Percentiles rank a stretch among this genome's conserved stretches.
These are phyloP conservation scores for Tachysurus fulvidraco DNA, from an alignment of 2,113 vertebrate species.

Conservation along the genomic window DNA sequence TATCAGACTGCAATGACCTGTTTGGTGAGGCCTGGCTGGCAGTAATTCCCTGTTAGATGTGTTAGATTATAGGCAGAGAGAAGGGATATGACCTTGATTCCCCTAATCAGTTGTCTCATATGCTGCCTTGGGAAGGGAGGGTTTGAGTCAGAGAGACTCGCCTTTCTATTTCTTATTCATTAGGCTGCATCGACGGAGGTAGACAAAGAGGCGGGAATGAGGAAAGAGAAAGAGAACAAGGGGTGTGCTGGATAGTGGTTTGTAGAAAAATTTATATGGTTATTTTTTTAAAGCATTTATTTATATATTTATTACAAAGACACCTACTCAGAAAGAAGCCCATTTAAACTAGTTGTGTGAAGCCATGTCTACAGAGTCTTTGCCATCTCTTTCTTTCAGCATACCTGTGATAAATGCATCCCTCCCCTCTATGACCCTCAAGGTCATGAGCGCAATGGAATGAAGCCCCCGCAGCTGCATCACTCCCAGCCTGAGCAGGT, in stretches of 20 bases:
- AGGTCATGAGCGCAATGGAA: conserved; percentile 63
- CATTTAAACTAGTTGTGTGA: conserved; percentile 23
- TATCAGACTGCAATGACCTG: not conserved
- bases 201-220: conserved; percentile 8
- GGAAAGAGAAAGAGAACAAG: not conserved
- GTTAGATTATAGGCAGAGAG: conserved; percentile 13
- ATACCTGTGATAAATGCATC: conserved; percentile 68
- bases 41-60: conserved; percentile 22
- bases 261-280: not conserved
- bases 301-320: not conserved
- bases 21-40: not conserved
- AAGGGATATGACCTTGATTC: conserved; percentile 38
- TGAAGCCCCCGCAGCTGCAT: conserved; percentile 53
- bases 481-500: conserved; percentile 54
- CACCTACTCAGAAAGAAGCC: not conserved
- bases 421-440: conserved; percentile 65
- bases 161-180: conserved; percentile 45
- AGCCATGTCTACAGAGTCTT: conserved; percentile 22
- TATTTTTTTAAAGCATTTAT: not conserved
- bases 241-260: not conserved
- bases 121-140: not conserved
- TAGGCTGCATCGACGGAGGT: conserved; percentile 36
- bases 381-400: conserved; percentile 55
- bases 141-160: not conserved
- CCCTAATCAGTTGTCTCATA: conserved; percentile 47